Conservation (phyloP, 2,888 invertebrate species). For the Dione vanillae region DNA sequence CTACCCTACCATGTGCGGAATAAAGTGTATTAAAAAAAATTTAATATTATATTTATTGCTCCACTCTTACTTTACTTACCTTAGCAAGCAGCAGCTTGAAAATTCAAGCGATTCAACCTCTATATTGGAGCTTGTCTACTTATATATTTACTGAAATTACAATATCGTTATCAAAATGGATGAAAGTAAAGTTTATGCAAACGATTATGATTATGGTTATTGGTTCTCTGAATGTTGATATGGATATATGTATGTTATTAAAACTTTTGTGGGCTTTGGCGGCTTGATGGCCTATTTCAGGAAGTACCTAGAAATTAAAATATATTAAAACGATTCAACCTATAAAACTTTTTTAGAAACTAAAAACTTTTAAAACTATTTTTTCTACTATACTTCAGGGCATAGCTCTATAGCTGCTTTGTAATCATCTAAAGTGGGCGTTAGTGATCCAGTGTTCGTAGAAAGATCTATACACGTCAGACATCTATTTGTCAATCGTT, state of each 20-base stretch:
- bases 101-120: no score
- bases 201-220: conserved; percentile 1
- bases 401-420: neutral
- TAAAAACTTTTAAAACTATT: neutral
- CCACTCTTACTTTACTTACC: conserved; percentile 5
- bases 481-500: conserved; percentile 12
- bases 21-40: neutral
- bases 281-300: neutral
- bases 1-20: no score
- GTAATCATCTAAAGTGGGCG: conserved; percentile 10
- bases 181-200: neutral
- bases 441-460: conserved; percentile 1
- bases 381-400: neutral
- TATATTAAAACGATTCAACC: no score
- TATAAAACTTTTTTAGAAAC: no score
- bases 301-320: no score
- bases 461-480: neutral
- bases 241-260: neutral
- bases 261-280: neutral
- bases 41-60: neutral
- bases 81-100: neutral
- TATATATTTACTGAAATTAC: conserved; percentile 4
- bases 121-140: neutral
- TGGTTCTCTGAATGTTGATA: neutral
- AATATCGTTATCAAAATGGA: neutral